Base-by-base conservation (phyloP, 2,113 vertebrate species). In the Uria lomvia region DNA sequence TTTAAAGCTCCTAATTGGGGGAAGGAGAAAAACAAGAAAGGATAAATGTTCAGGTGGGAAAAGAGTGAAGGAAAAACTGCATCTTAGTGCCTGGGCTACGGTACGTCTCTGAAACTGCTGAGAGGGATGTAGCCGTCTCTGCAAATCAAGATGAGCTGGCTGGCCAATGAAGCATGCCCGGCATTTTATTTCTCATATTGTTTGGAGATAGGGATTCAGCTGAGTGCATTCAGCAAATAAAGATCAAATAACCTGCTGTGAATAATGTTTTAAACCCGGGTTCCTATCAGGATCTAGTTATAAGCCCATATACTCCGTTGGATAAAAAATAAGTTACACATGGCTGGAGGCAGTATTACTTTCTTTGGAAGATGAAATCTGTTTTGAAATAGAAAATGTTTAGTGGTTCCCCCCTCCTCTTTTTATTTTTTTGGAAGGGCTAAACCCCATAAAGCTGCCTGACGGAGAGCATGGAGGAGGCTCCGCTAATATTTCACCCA, bases 161-260 rank as follows among this genome's bases (percentile, higher is more conserved):
- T 96, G 97, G 93, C 94, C 96, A 97, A 97, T 97, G 94, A 95
- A 98, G 98, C 97, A 94, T 97, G 97, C 91, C 98, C 34, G 0
- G 92, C 92, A 93, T 98, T 98, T 98, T 97, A 97, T 97, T 98
- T 98, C 97, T 98, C 94, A 97, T 97, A 98, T 97, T 98, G 97
- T 98, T 98, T 98, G 97, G 97, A 98, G 97, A 98, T 94, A 91
- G 96, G 95, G 97, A 97, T 98, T 98, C 96, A 97, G 97, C 97
- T 96, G 98, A 98, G 96, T 94, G 98, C 98, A 97, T 97, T 98
- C 97, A 95, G 98, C 97, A 98, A 98, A 98, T 98, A 98, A 98
- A 97, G 97, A 98, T 97, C 97, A 97, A 97, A 97, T 98, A 97
- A 97, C 98, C 98, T 96, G 95, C 98, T 97, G 98, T 98, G 98